phyloP scores from a whole-genome alignment of 2,888 invertebrate species.

The Zele albiditarsus region DNA sequence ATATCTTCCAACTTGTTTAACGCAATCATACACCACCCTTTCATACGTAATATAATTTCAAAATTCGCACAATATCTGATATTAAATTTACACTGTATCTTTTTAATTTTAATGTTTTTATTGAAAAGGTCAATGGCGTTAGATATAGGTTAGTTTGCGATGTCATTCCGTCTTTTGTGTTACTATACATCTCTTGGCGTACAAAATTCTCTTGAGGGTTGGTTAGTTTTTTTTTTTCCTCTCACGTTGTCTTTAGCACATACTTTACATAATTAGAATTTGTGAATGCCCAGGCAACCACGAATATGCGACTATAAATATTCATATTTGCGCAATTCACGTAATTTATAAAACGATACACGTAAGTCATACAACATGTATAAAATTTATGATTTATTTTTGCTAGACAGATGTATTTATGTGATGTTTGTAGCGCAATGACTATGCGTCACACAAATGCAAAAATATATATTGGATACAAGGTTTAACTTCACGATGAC shows the following conservation, averaged over 20 bases:
- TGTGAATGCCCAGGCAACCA: background rate
- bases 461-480: slow-evolving; percentile 11
- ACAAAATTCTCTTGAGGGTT: slow-evolving; percentile 5
- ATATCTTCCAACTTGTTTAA: too few species aligned
- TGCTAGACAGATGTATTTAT: background rate
- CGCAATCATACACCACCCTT: too few species aligned
- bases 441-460: background rate
- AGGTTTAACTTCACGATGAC: background rate
- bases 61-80: background rate
- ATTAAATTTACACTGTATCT: slow-evolving; percentile 19
- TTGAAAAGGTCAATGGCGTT: slow-evolving; percentile 51
- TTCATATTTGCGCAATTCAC: background rate
- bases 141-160: slow-evolving; percentile 46
- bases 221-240: slow-evolving; percentile 20
- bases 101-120: slow-evolving; percentile 67
- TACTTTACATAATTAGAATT: slow-evolving; percentile 1
- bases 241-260: slow-evolving; percentile 21
- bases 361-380: slow-evolving; percentile 3
- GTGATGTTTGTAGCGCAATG: slow-evolving; percentile 10
- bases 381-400: slow-evolving; percentile 13
- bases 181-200: slow-evolving; percentile 21
- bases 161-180: slow-evolving; percentile 7
- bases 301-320: background rate
- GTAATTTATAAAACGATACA: background rate
- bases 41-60: too few species aligned